Conservation (phyloP, 2,888 invertebrate genomes). For the Penaeus monodon region DNA sequence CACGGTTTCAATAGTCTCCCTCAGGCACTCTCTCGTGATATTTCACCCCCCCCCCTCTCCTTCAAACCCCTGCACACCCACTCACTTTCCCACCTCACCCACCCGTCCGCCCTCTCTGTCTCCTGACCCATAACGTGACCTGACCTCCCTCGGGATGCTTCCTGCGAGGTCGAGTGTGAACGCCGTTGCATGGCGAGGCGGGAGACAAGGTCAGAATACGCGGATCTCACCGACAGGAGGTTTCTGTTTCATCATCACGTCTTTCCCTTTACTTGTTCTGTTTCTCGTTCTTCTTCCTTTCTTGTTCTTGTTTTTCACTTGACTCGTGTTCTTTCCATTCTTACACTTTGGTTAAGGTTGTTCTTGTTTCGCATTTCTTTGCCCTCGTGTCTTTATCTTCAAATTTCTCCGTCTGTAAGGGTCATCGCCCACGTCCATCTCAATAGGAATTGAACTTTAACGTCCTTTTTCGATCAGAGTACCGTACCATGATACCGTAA, state of each 20-base stretch:
- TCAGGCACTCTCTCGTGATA: background rate
- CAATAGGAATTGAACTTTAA: too few species aligned
- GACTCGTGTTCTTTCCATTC: too few species aligned
- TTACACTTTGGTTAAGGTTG: too few species aligned
- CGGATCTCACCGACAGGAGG: too few species aligned
- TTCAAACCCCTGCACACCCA: background rate
- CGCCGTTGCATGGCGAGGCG: background rate
- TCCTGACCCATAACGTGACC: background rate
- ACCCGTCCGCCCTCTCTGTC: background rate
- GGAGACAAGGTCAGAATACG: too few species aligned
- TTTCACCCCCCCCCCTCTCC: background rate
- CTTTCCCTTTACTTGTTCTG: background rate
- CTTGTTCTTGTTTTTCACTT: background rate
- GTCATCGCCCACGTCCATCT: too few species aligned
- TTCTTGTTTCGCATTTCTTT: too few species aligned
- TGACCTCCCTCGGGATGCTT: background rate
- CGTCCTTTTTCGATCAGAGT: background rate
- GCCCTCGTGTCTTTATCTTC: too few species aligned
- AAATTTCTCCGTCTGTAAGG: too few species aligned
- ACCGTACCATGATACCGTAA: conserved; percentile 2
- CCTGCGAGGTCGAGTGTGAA: background rate
- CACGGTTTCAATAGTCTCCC: background rate
- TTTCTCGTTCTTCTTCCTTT: background rate
- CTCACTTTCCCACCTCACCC: background rate
- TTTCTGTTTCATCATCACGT: too few species aligned